A percentile compares a stretch with the other conserved stretches of the same genome.
Evolutionary conservation across 2,113 vertebrate genomes (phyloP).

Genomic region (Neogale vison): DNA sequence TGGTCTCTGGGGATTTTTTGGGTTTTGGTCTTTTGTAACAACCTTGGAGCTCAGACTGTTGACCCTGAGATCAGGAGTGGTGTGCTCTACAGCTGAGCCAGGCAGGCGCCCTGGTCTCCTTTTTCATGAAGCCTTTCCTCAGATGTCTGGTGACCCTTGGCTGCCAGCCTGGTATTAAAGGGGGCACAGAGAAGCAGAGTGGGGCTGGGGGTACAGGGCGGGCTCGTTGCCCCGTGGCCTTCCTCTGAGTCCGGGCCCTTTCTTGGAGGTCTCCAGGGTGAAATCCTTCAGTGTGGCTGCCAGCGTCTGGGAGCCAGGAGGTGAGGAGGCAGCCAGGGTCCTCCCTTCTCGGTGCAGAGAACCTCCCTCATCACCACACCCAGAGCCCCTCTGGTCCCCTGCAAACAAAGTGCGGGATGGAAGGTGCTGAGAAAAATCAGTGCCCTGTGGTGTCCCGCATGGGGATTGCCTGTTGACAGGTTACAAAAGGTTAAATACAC

Average conservation of each 20-base stretch:
- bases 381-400: not conserved
- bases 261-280: not conserved
- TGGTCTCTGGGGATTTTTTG: not conserved
- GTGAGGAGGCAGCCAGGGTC: not conserved
- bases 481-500: not conserved
- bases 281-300: not conserved
- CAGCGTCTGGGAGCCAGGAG: not conserved
- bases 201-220: not conserved
- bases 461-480: not conserved
- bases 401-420: not conserved
- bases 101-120: not conserved
- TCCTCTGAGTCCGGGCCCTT: not conserved
- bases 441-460: fast-evolving
- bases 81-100: not conserved
- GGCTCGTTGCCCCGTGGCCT: not conserved
- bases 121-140: not conserved
- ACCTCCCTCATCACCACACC: fast-evolving
- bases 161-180: not conserved
- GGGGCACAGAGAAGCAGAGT: not conserved
- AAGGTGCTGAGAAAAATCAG: not conserved
- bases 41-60: not conserved
- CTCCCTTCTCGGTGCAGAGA: not conserved
- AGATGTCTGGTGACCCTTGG: no score
- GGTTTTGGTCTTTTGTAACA: not conserved
- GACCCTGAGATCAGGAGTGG: not conserved